These are phyloP conservation scores for Synanthedon myopaeformis DNA, from an alignment of 2,888 invertebrate genomes.

Conservation along the genomic window DNA sequence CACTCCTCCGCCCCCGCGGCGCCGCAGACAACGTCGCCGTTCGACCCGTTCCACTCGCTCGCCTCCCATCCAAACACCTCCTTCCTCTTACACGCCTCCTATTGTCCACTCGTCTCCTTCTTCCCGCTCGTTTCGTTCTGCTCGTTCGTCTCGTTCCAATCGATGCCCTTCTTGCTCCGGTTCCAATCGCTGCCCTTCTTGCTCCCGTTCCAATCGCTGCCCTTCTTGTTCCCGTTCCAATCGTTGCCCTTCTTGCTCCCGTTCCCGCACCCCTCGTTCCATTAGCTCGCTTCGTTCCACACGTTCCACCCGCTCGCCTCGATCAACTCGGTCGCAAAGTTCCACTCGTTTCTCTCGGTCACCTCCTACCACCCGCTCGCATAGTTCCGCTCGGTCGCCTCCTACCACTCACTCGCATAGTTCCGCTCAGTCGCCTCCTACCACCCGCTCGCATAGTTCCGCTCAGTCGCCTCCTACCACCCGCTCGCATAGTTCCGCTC, in stretches of 20 bases:
- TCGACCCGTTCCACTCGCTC: slow-evolving; percentile 5
- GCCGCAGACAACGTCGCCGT: slow-evolving; percentile 2
- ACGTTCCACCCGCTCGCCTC: neutral
- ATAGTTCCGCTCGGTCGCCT: neutral
- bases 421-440: neutral
- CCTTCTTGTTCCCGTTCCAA: neutral
- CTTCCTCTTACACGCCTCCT: neutral
- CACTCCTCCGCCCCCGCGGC: slow-evolving; percentile 11
- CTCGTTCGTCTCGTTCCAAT: neutral
- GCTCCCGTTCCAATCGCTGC: neutral
- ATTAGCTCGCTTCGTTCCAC: neutral
- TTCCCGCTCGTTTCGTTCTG: neutral
- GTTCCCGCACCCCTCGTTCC: neutral
- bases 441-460: neutral
- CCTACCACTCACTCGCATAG: neutral
- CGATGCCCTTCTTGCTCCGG: neutral
- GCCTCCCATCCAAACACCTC: slow-evolving; percentile 4
- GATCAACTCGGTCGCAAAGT: neutral
- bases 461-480: neutral
- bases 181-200: neutral
- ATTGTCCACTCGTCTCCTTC: neutral
- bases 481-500: neutral
- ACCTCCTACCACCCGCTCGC: too few species aligned
- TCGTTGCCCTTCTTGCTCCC: neutral
- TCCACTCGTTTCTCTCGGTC: neutral